Evolutionary conservation across 1,140 invertebrate genomes (phyloP).

Genomic region (Drepana arcuata): DNA sequence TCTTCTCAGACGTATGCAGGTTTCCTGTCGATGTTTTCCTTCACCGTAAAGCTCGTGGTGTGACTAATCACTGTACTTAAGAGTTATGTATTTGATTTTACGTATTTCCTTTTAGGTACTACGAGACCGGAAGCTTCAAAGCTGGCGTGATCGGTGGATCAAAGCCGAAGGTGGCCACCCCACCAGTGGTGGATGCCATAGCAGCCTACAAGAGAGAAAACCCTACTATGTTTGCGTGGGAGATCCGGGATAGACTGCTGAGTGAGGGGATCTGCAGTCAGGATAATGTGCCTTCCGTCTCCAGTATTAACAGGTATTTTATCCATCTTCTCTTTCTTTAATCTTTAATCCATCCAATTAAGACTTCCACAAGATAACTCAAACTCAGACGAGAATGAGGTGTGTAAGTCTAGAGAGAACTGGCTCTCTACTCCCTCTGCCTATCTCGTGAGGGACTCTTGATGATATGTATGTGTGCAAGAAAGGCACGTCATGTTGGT

Average conservation of each 20-base stretch:
- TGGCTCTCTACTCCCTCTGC: too few species aligned
- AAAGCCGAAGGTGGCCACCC: slow-evolving; percentile 99
- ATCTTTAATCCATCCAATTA: background rate
- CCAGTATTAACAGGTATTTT: slow-evolving; percentile 97
- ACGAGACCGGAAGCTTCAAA: slow-evolving; percentile 98
- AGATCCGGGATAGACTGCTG: slow-evolving; percentile 96
- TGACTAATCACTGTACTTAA: too few species aligned
- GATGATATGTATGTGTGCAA: background rate
- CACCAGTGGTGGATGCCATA: slow-evolving; percentile 98
- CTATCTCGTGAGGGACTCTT: background rate
- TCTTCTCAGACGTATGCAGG: too few species aligned
- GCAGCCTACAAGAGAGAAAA: slow-evolving; percentile 98
- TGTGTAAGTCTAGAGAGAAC: too few species aligned
- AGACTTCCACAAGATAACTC: background rate
- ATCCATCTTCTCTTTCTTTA: background rate
- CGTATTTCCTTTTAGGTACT: too few species aligned
- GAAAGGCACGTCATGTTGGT: background rate
- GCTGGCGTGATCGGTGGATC: slow-evolving; percentile 99
- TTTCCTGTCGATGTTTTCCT: too few species aligned
- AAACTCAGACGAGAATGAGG: background rate
- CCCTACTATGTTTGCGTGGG: slow-evolving; percentile 99
- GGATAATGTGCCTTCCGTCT: slow-evolving; percentile 99
- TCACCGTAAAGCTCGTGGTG: too few species aligned
- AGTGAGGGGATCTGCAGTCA: slow-evolving; percentile 97
- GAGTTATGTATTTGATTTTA: too few species aligned